A percentile compares a stretch with the other conserved stretches of the same genome.
Conservation (phyloP, 2,797 vertebrate genomes). For the Acestrorhynchus altus region DNA sequence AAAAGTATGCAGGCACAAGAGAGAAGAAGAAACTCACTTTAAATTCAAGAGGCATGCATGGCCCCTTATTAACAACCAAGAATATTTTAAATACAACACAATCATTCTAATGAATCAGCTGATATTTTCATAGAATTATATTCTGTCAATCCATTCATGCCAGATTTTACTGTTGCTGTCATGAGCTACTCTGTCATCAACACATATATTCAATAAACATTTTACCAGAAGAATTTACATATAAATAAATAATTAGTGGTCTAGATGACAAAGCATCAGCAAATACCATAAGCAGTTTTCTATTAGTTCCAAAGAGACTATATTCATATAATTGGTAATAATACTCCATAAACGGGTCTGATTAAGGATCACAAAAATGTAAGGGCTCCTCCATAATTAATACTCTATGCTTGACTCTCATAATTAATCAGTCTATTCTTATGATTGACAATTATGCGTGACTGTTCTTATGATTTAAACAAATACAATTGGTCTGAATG, state of each 20-base stretch:
- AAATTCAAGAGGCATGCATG: not conserved
- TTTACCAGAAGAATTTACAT: not conserved
- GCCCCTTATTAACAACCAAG: not conserved
- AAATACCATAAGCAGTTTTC: not conserved
- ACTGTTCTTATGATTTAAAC: too few species aligned
- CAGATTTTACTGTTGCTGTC: not conserved
- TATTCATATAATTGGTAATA: too few species aligned
- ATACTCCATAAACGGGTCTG: too few species aligned
- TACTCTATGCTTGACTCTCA: too few species aligned
- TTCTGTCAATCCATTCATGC: not conserved
- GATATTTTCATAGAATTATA: not conserved
- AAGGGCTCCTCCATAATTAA: too few species aligned
- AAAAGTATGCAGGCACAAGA: not conserved
- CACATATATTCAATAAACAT: not conserved
- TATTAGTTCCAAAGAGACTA: not conserved
- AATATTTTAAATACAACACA: constrained; percentile 7
- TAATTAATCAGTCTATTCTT: too few species aligned
- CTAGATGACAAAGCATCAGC: not conserved
- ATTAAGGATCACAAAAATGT: too few species aligned
- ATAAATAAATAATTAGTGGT: not conserved
- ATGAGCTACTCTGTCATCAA: not conserved
- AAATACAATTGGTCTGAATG: too few species aligned
- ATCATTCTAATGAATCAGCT: constrained; percentile 13
- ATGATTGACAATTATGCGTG: too few species aligned
- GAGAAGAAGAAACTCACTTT: not conserved